Conservation (phyloP, 2,888 invertebrate species). For the Protonemura montana region DNA sequence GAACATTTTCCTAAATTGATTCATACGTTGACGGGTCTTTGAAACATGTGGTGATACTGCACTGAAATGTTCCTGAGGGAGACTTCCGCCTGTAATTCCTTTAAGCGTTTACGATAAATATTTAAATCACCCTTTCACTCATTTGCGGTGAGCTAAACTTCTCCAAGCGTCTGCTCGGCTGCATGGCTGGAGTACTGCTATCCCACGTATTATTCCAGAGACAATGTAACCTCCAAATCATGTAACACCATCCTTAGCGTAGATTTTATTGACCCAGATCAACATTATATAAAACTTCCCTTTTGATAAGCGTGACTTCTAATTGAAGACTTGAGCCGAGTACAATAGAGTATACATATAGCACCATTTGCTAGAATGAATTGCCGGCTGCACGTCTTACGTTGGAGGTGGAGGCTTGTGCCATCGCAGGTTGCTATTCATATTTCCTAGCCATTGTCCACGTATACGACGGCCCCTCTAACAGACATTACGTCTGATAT, state of each 20-base stretch:
- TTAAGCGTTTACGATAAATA: conserved; percentile 23
- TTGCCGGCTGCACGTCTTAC: no score
- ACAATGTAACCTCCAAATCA: not conserved
- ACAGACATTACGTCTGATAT: no score
- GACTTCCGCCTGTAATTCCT: not conserved
- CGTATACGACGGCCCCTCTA: no score
- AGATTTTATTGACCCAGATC: not conserved
- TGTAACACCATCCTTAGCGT: not conserved
- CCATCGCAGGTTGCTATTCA: no score
- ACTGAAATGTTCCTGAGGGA: not conserved
- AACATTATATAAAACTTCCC: not conserved
- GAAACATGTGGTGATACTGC: not conserved
- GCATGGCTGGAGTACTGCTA: not conserved
- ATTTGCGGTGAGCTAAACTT: not conserved
- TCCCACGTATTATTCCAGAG: not conserved
- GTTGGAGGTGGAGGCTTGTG: no score
- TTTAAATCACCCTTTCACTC: conserved; percentile 27
- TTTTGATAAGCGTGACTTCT: not conserved
- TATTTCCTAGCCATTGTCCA: no score
- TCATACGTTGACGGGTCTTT: not conserved
- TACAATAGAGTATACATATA: not conserved
- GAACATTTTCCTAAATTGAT: not conserved
- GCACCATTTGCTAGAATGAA: no score
- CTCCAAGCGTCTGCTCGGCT: not conserved
- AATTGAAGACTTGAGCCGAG: not conserved